Conservation (phyloP, 2,888 invertebrate species). For the Drosophila neotestacea region DNA sequence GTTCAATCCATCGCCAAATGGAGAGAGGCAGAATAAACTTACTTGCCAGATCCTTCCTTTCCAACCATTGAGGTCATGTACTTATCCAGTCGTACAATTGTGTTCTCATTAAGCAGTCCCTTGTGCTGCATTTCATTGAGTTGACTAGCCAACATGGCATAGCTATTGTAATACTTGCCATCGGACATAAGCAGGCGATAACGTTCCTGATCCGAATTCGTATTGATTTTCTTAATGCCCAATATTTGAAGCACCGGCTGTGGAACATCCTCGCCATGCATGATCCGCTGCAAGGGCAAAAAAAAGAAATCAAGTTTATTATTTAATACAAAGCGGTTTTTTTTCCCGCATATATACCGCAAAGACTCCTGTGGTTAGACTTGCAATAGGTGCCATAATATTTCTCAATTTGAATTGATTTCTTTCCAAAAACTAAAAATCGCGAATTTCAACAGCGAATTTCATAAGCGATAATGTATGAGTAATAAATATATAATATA, state of each 20-base stretch:
- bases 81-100: conserved; percentile 92
- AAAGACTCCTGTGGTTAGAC: conserved; percentile 80
- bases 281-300: conserved; percentile 88
- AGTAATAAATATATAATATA: too few species aligned
- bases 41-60: conserved; percentile 90
- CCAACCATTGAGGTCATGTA: conserved; percentile 93
- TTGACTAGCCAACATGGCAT: conserved; percentile 96
- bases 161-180: conserved; percentile 92
- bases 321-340: too few species aligned
- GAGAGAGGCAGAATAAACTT: conserved; percentile 77
- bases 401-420: neutral
- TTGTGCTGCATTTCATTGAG: conserved; percentile 89
- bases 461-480: too few species aligned
- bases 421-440: neutral
- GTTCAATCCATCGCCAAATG: neutral
- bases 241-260: conserved; percentile 93
- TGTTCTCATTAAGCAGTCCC: conserved; percentile 89
- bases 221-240: conserved; percentile 91
- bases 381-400: conserved; percentile 73
- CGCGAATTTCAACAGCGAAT: conserved; percentile 49
- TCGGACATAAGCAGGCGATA: conserved; percentile 94
- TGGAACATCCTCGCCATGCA: conserved; percentile 90
- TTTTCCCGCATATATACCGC: conserved; percentile 68
- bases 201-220: conserved; percentile 88
- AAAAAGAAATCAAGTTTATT: neutral